Evolutionary conservation across 1,140 invertebrate species (phyloP).

Genomic region (Drosophila tropicalis): DNA sequence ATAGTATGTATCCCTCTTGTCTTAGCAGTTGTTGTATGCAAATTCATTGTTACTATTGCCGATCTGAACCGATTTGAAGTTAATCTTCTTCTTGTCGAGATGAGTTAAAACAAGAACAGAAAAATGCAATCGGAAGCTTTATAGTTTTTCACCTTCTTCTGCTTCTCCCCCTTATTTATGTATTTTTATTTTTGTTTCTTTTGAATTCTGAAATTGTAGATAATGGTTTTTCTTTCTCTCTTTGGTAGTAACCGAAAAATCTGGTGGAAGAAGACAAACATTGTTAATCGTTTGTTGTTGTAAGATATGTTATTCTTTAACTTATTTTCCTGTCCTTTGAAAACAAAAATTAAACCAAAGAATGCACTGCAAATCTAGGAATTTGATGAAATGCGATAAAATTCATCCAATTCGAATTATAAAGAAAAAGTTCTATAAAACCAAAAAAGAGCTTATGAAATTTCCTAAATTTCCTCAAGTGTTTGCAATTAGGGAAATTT

Average conservation of each 20-base stretch:
- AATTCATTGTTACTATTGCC: neutral
- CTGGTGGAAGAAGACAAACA: constrained; percentile 66
- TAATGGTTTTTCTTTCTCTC: constrained; percentile 41
- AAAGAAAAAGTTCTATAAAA: no score
- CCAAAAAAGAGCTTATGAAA: no score
- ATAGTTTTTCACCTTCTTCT: constrained; percentile 1
- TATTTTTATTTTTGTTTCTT: constrained; percentile 26
- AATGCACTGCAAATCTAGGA: neutral
- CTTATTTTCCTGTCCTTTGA: constrained; percentile 11
- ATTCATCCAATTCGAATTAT: no score
- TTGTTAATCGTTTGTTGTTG: constrained; percentile 34
- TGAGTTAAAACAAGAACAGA: constrained; percentile 32
- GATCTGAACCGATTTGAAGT: neutral
- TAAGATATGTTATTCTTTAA: constrained; percentile 65
- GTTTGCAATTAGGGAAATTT: no score
- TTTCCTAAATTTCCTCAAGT: no score
- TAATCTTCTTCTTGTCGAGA: neutral
- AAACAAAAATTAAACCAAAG: neutral
- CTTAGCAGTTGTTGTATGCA: neutral
- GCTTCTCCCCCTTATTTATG: constrained; percentile 10
- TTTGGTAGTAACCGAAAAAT: constrained; percentile 71
- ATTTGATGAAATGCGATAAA: no score
- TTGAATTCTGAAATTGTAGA: constrained; percentile 60
- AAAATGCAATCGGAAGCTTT: constrained; percentile 71
- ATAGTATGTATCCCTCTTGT: constrained; percentile 11